Base-by-base conservation (phyloP, 2,113 vertebrate genomes). In the Cephalopterus ornatus region DNA sequence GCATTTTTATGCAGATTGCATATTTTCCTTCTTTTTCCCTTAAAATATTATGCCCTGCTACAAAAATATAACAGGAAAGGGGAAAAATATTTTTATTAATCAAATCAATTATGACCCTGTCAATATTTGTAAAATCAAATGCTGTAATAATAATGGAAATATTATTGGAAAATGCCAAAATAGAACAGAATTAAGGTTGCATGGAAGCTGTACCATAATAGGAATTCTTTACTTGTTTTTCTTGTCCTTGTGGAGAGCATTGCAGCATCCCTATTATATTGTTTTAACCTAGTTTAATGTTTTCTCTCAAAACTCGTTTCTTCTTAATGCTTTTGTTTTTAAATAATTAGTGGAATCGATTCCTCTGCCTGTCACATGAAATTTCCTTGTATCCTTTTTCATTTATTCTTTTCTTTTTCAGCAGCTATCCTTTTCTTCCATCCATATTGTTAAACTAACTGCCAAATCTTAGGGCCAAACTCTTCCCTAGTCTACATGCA, bases 391-490 rank as follows among this genome's bases (percentile, higher is more conserved):
- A 65, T 37, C 22, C 1, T 76, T 89, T 83, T 80, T 59, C 53
- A 47, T 6, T 58, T 72, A n/a, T 2, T 12, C 4, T 53, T 61
- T 53, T 37, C 12, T 55, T 73, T 56, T 30, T 59, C 49, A 44
- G 32, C 16, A 55, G 19, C 27, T 39, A 3, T 52, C 14, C 5
- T 88, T 88, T 85, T 39, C 3, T 72, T 68, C 85, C 33, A 16
- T 59, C 30, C 30, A 24, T 67, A 22, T 26, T 68, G 21, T 28
- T 85, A 35, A 85, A 82, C 5, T 41, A 82, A 82, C 3, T 47
- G 16, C 12, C 39, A 65, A 0, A 8, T 6, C 32, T 61, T n/a
- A 32, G 13, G 12, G 22, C 14, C 1, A 7, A 68, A 26, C 24
- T 76, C 27, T 68, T 63, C 35, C 53, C 3, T 49, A 32, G 21